Conservation (phyloP, 2,113 vertebrate species). For the Vombatus ursinus region DNA sequence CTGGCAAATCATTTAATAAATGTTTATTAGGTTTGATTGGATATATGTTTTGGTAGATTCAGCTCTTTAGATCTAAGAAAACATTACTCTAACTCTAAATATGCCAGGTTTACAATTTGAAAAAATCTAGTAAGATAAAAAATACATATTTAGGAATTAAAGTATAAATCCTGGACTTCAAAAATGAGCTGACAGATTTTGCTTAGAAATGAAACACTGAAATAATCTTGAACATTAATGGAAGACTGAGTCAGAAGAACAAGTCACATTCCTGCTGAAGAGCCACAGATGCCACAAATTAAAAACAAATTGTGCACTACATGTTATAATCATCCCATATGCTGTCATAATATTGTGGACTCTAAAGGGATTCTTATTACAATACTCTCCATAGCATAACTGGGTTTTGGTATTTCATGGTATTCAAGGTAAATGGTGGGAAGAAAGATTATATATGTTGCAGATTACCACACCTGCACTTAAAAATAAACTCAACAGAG, state of each 20-base stretch:
- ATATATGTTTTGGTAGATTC: slow-evolving; percentile 8
- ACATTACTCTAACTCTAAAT: slow-evolving; percentile 23
- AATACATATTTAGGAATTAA: slow-evolving; percentile 4
- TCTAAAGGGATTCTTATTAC: neutral
- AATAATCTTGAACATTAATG: slow-evolving; percentile 17
- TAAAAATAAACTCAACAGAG: neutral
- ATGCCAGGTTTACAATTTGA: slow-evolving; percentile 24
- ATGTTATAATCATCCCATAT: neutral
- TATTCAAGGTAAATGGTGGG: neutral
- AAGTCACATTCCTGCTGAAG: neutral
- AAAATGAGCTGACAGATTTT: neutral
- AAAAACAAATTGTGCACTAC: slow-evolving; percentile 17
- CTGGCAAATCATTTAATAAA: neutral
- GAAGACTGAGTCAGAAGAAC: neutral
- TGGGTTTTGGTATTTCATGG: slow-evolving; percentile 23
- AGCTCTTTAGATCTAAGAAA: neutral
- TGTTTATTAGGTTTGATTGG: neutral
- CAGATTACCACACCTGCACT: neutral
- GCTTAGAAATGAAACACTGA: slow-evolving; percentile 25
- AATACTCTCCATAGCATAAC: neutral
- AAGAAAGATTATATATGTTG: neutral
- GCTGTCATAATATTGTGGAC: slow-evolving; percentile 14
- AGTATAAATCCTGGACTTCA: neutral
- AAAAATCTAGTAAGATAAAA: slow-evolving; percentile 26
- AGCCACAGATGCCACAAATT: neutral